Conservation (phyloP, 2,797 vertebrate genomes). For the Siniperca obscura region DNA sequence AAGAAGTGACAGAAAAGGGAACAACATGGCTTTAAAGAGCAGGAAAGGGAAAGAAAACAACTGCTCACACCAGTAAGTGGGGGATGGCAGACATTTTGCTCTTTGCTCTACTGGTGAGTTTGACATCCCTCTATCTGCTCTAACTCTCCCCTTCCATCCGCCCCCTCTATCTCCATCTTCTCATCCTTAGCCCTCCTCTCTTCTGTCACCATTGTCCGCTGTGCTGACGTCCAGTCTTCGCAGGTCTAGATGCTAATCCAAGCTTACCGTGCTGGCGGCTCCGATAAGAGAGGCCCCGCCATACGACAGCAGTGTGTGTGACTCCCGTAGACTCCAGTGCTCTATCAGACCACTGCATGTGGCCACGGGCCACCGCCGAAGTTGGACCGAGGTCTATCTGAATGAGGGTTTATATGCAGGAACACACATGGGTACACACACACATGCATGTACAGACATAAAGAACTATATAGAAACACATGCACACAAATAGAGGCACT, state of each 20-base stretch:
- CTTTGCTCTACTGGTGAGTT: conserved; percentile 55
- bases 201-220: conserved; percentile 74
- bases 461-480: conserved; percentile 54
- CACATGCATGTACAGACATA: conserved; percentile 29
- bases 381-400: conserved; percentile 77
- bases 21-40: conserved; percentile 29
- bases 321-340: conserved; percentile 77
- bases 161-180: conserved; percentile 70
- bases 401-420: conserved; percentile 74
- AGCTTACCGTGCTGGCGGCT: conserved; percentile 85
- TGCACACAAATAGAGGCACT: conserved; percentile 37
- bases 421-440: conserved; percentile 65
- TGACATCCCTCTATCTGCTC: conserved; percentile 58
- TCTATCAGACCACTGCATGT: conserved; percentile 82
- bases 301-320: conserved; percentile 73
- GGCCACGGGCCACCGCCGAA: conserved; percentile 80
- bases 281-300: conserved; percentile 84
- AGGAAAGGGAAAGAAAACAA: conserved; percentile 36
- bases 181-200: conserved; percentile 66
- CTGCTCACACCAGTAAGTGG: conserved; percentile 30
- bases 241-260: conserved; percentile 88
- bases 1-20: conserved; percentile 49
- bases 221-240: conserved; percentile 83
- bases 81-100: conserved; percentile 23
- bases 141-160: conserved; percentile 45